Evolutionary conservation across 2,888 invertebrate species (phyloP).

Genomic region (Phortica okadai): DNA sequence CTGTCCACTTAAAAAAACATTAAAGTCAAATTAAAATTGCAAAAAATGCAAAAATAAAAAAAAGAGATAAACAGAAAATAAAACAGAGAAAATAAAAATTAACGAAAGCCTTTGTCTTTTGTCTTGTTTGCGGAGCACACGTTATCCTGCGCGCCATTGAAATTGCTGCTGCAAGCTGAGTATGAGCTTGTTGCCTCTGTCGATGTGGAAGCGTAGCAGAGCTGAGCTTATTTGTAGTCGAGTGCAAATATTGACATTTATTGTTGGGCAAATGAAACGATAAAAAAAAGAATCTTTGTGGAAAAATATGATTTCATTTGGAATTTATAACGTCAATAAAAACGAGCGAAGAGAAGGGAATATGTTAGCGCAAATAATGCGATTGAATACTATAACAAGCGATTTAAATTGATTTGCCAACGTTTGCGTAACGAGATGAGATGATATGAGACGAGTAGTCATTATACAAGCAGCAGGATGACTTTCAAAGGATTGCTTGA

Average conservation of each 20-base stretch:
- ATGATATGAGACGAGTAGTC: not conserved
- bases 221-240: not conserved
- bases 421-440: not conserved
- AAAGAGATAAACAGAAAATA: not conserved
- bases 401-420: slow-evolving; percentile 28
- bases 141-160: not conserved
- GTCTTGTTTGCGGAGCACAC: not conserved
- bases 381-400: slow-evolving; percentile 13
- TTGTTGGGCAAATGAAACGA: slow-evolving; percentile 18
- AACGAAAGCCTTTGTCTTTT: slow-evolving; percentile 20
- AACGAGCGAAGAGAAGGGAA: too few relatives aligned
- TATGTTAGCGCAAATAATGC: slow-evolving; percentile 14
- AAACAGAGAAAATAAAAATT: not conserved
- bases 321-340: slow-evolving; percentile 27
- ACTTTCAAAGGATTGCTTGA: not conserved
- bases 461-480: too few relatives aligned
- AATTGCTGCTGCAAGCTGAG: not conserved
- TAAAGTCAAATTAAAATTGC: slow-evolving; percentile 72
- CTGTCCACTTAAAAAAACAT: slow-evolving; percentile 73
- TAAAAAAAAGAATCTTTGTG: slow-evolving; percentile 4
- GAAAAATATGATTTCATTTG: slow-evolving; percentile 32
- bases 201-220: not conserved
- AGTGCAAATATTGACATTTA: slow-evolving; percentile 33
- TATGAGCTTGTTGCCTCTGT: slow-evolving; percentile 5
- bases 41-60: slow-evolving; percentile 49